phyloP scores from a whole-genome alignment of 2,113 vertebrate genomes.

The Myotis lucifugus region DNA sequence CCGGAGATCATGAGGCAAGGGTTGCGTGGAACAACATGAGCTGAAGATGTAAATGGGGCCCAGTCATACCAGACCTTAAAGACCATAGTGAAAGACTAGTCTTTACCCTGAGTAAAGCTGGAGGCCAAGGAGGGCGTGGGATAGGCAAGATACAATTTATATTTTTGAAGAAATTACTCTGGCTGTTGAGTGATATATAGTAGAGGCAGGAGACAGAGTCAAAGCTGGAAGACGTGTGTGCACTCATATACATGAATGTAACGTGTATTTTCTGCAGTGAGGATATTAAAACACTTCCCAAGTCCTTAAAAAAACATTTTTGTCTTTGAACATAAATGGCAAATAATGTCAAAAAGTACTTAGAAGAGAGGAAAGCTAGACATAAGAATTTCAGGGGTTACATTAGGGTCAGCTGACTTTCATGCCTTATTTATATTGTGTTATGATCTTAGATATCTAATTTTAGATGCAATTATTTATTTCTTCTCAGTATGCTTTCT shows the following conservation, averaged over 20 bases:
- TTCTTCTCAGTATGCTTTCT: constrained; percentile 1
- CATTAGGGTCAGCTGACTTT: background rate
- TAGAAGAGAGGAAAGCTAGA: background rate
- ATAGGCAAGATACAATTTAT: background rate
- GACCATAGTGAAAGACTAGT: background rate
- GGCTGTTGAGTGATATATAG: background rate
- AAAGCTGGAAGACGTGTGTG: background rate
- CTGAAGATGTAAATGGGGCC: background rate
- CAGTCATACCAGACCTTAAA: background rate
- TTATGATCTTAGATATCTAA: background rate
- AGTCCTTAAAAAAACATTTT: background rate
- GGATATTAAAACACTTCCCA: background rate
- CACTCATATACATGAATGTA: background rate
- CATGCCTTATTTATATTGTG: background rate
- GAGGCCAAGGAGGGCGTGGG: background rate
- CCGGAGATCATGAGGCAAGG: background rate
- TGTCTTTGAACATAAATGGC: background rate
- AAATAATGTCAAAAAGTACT: background rate
- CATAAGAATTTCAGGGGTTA: background rate
- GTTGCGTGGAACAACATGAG: background rate
- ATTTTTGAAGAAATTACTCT: background rate
- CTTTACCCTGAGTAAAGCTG: background rate
- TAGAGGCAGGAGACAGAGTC: background rate
- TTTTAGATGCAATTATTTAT: background rate
- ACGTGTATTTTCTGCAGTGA: background rate